Base-by-base conservation (phyloP, 2,888 invertebrate species). In the Empis stercorea region DNA sequence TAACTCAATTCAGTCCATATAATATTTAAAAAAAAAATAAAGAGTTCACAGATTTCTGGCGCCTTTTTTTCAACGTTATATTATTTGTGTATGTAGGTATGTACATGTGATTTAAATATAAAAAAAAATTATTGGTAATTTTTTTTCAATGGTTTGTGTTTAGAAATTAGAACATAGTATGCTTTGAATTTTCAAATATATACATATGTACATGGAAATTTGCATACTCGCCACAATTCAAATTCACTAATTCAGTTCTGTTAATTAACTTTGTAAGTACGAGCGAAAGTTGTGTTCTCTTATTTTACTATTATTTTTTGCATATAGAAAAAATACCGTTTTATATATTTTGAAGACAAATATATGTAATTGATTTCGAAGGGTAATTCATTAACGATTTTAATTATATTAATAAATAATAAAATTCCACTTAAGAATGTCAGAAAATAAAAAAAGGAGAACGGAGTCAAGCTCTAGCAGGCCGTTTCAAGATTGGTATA, bases 161-260 rank as follows among this genome's bases (percentile, higher is more conserved):
- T 20, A n/a, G n/a, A 4, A 4, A 20, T 20, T 20, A 15, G 15
- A 37, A 37, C 37, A 16, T 37, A 37, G 37, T 37, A 37, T 37
- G 37, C 37, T 37, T 37, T 37, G 37, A 15, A 37, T 37, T 37
- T 37, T 37, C 37, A 37, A 37, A 37, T 37, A 37, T 37, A 37
- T 37, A 37, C 15, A 37, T 37, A 37, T 37, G 16, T 2, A 37
- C 15, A 37, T 37, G 37, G 16, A 37, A 15, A 37, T 37, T 37
- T 37, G 37, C 37, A 37, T 5, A 15, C 5, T 37, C 10, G n/a
- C n/a, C n/a, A n/a, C 15, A 37, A 10, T 16, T 37, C 37, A 37
- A 10, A 37, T 37, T 37, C 37, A 37, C 15, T 37, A 37, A 37
- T 37, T 37, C 37, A 37, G 37, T 37, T 10, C 37, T 15, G 37